Conservation (phyloP, 2,797 vertebrate species). For the Gambelia wislizenii region DNA sequence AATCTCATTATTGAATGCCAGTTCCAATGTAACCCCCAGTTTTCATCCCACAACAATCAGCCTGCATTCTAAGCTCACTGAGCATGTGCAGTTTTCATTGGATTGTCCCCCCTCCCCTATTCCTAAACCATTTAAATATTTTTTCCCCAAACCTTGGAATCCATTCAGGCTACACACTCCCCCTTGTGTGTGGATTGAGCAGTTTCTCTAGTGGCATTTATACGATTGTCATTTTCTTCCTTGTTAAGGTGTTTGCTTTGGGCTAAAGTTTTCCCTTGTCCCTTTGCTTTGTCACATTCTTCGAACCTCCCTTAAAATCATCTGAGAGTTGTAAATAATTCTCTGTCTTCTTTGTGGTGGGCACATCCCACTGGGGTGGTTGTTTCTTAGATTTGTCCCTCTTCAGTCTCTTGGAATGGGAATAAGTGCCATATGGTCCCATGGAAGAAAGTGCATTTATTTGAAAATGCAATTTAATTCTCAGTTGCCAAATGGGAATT, state of each 20-base stretch:
- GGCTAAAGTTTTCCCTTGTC: neutral
- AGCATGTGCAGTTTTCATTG: neutral
- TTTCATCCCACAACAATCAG: neutral
- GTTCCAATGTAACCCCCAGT: neutral
- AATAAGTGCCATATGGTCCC: neutral
- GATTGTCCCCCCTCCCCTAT: neutral
- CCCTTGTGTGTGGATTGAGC: neutral
- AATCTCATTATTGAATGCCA: neutral
- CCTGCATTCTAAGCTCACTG: neutral
- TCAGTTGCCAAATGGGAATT: conserved; percentile 10
- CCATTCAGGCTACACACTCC: neutral
- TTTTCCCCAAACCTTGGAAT: neutral
- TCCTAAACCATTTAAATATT: neutral
- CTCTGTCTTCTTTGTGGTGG: conserved; percentile 26
- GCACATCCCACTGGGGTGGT: neutral
- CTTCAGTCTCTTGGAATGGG: conserved; percentile 11
- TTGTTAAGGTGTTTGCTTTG: neutral
- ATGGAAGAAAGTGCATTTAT: neutral
- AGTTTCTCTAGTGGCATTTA: neutral
- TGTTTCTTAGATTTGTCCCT: conserved; percentile 1
- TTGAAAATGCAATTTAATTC: conserved; percentile 1
- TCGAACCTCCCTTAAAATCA: neutral
- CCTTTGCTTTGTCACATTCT: neutral
- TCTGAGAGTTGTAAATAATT: conserved; percentile 27
- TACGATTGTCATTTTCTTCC: neutral